phyloP scores from a whole-genome alignment of 1,140 invertebrate species.

The Drosophila seguyi region DNA sequence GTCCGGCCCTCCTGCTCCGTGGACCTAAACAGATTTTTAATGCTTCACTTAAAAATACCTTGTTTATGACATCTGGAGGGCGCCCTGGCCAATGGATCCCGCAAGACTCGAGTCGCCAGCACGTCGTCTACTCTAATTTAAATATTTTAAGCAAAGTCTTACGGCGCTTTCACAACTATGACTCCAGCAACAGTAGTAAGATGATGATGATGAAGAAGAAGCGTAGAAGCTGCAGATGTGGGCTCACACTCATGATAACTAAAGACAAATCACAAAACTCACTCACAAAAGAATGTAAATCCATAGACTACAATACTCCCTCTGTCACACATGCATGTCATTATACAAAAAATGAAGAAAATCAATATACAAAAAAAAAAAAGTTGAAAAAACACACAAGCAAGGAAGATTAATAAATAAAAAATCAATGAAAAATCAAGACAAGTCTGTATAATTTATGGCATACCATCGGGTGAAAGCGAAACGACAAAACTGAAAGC shows the following conservation, averaged over 20 bases:
- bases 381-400: conserved; percentile 46
- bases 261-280: conserved; percentile 51
- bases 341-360: conserved; percentile 80
- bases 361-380: conserved; percentile 69
- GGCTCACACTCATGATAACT: conserved; percentile 49
- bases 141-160: conserved; percentile 76
- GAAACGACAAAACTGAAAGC: conserved; percentile 53
- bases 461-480: conserved; percentile 66
- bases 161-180: conserved; percentile 62
- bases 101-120: conserved; percentile 64
- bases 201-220: conserved; percentile 51
- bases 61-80: conserved; percentile 67
- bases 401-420: conserved; percentile 81
- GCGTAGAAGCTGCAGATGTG: conserved; percentile 77
- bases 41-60: conserved; percentile 68
- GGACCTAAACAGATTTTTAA: conserved; percentile 75
- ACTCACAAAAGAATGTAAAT: conserved; percentile 79
- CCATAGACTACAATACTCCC: conserved; percentile 60
- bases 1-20: conserved; percentile 33
- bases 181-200: conserved; percentile 38
- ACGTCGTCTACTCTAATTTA: conserved; percentile 73
- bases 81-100: conserved; percentile 37
- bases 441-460: conserved; percentile 63
- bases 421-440: conserved; percentile 80
- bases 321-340: conserved; percentile 85